Evolutionary conservation across 1,140 invertebrate species (phyloP), one percentile per base, ranked within the genome.

Genomic region (Lepeophtheirus salmonis): DNA sequence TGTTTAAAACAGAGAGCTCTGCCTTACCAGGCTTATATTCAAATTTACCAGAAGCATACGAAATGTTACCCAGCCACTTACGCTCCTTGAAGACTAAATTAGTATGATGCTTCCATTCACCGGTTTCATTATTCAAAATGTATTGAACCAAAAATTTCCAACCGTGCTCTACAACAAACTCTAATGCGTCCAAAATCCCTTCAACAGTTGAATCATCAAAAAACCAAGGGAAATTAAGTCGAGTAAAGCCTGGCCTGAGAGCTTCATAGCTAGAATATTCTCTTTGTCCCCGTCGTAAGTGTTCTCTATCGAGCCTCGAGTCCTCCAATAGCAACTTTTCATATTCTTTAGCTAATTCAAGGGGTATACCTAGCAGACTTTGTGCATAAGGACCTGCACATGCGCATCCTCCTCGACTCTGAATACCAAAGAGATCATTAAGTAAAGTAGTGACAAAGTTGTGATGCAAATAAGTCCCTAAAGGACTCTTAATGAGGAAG

Each of bases 401-500:
- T 0, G 82, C 82, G 73, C 84, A 87, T 1, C 87, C 86, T 6
- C 85, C 83, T 65, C 88, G 75, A 0, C 84, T 83, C 71, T 92
- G 89, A 48, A 94, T 86, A 0, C 89, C 89, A 68, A 89, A 92
- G 10, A 94, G 77, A 68, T 94, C 89, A 67, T 92, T 94, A 2
- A 94, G 75, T 0, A 92, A 74, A 1, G 84, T 81, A 65, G 82
- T 83, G 0, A 91, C 80, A 70, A 87, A 92, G 70, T 91, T 91
- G 67, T 91, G 85, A 71, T 94, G 89, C 0, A 92, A 77, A 67
- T 84, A 89, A 1, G 80, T 80, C 3, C 83, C 84, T 56, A 67
- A 65, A 0, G 82, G 79, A 71, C 91, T 84, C 58, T 81, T 77
- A 26, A 94, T 80, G 70, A 91, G 76, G 65, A 94, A 83, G 12